These are phyloP conservation scores for Automeris io DNA, from an alignment of 2,888 invertebrate genomes.

Conservation along the genomic window DNA sequence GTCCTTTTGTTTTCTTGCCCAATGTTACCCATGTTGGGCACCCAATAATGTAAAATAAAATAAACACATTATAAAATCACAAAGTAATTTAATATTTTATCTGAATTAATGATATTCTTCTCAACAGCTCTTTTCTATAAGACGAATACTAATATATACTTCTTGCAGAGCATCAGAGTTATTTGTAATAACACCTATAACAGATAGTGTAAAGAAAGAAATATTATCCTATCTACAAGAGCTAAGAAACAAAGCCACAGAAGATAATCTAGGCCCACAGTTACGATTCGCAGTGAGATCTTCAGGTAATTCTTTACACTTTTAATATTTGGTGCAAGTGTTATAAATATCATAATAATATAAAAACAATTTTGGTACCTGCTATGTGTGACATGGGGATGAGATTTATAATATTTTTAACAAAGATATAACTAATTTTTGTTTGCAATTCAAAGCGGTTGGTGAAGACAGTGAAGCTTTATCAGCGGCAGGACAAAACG, in stretches of 20 bases:
- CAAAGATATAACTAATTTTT: not conserved
- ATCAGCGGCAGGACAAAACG: conserved; percentile 91
- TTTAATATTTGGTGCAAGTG: not conserved
- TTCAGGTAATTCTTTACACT: conserved; percentile 39
- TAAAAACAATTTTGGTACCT: not conserved
- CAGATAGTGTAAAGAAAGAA: conserved; percentile 47
- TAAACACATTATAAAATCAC: too few species aligned
- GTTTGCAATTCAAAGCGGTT: conserved; percentile 63
- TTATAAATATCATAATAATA: not conserved
- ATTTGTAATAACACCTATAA: conserved; percentile 53
- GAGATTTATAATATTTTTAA: not conserved
- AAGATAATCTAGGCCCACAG: conserved; percentile 39
- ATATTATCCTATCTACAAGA: conserved; percentile 42
- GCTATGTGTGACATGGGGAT: too few species aligned
- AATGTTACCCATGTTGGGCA: too few species aligned
- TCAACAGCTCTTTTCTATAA: too few species aligned
- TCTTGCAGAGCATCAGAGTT: conserved; percentile 55
- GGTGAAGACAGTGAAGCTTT: conserved; percentile 88
- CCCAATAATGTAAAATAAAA: too few species aligned
- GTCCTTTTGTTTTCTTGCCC: too few species aligned
- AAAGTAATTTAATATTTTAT: too few species aligned
- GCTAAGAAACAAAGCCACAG: conserved; percentile 33
- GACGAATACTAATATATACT: too few species aligned
- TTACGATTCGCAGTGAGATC: conserved; percentile 82
- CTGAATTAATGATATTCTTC: too few species aligned